Evolutionary conservation across 2,888 invertebrate genomes (phyloP), one percentile per base, ranked within the genome.

Genomic region (Acleris sparsana): DNA sequence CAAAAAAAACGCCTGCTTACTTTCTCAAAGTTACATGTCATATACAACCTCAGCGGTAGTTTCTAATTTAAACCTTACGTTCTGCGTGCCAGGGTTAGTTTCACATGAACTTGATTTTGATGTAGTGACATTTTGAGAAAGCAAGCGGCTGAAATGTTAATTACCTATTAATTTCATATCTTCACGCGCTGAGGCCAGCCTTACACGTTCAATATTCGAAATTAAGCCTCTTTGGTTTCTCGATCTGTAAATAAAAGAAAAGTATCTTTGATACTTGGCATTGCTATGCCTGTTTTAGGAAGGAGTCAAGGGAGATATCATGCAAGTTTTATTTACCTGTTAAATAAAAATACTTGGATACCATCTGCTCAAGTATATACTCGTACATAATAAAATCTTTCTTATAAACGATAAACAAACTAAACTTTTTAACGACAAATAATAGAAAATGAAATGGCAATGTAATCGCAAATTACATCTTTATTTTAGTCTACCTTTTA

Each of bases 161-260:
- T 66, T 66, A 66, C 66, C 66, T 66, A 66, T 66, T 66, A 66
- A 66, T 66, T 66, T 66, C 66, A 66, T 66, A 66, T 66, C 66
- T 66, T 39, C 66, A 52, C 66, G 52, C 61, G 66, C 66, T 62
- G 55, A 56, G 25, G 56, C 66, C 66, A 66, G 66, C 66, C 61
- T 61, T 66, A 66, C 49, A 48, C 61, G 55, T 51, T 56, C 60
- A 52, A 53, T 61, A 48, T 62, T 63, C 22, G 29, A 66, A 44
- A 56, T 46, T 52, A 58, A 52, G 63, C 53, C 53, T 18, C 58
- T 53, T 63, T 60, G 53, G 64, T 33, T 49, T 65, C 60, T 22
- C 56, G 61, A 66, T 57, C 66, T 66, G 66, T 16, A 62, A 66
- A 66, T 53, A 63, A 66, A 62, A 66, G 61, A 65, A 66, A 62